Percentiles rank a stretch among this genome's conserved stretches.
Conservation (phyloP, 2,888 invertebrate genomes). For the Protodeltote pygarga region DNA sequence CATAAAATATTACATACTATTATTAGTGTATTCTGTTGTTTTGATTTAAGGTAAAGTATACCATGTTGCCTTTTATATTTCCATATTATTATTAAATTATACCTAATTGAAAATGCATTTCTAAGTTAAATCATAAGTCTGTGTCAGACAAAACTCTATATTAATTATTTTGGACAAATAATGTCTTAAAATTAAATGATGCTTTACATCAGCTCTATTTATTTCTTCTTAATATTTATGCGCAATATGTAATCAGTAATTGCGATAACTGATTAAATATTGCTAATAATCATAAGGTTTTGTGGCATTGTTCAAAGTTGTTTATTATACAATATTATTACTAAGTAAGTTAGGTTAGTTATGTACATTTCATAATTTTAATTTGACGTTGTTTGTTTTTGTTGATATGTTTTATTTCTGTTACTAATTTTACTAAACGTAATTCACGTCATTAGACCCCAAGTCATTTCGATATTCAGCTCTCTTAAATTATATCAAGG, state of each 20-base stretch:
- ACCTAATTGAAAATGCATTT: constrained; percentile 12
- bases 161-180: no score
- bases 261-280: constrained; percentile 16
- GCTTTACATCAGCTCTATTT: constrained; percentile 5
- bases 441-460: constrained; percentile 17
- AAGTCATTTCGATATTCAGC: constrained; percentile 16
- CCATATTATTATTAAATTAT: constrained; percentile 6
- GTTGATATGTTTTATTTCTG: constrained; percentile 48
- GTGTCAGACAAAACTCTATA: no score
- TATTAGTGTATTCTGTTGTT: constrained; percentile 8
- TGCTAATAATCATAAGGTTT: constrained; percentile 12
- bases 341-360: constrained; percentile 8
- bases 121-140: neutral
- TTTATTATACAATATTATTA: constrained; percentile 31
- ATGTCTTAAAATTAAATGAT: no score
- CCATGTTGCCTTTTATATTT: no score
- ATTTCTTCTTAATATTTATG: constrained; percentile 5
- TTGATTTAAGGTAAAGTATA: constrained; percentile 11
- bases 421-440: constrained; percentile 43
- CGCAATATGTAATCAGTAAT: constrained; percentile 3
- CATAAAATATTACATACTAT: neutral
- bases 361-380: constrained; percentile 25
- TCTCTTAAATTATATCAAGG: constrained; percentile 21
- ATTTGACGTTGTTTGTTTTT: constrained; percentile 46
- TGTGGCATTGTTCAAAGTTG: constrained; percentile 26